phyloP scores from a whole-genome alignment of 2,888 invertebrate species.

The Tinea pellionella region DNA sequence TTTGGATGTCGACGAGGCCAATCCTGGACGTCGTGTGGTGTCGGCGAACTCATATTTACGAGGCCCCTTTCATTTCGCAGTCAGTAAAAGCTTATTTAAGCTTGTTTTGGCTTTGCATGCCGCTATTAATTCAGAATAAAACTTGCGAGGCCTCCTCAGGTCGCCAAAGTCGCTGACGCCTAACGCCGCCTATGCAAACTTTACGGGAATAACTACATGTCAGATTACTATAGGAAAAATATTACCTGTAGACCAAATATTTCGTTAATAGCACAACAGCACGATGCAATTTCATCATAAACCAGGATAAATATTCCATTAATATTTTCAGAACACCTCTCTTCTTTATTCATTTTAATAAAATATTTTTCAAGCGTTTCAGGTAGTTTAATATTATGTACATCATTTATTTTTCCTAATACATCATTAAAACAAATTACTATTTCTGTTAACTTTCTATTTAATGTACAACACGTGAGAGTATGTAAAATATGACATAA shows the following conservation, averaged over 20 bases:
- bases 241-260: constrained; percentile 5
- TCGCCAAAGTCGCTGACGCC: too few species aligned
- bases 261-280: neutral
- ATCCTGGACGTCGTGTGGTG: too few species aligned
- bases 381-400: neutral
- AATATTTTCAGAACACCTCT: neutral
- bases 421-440: neutral
- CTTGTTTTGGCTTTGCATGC: too few species aligned
- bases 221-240: too few species aligned
- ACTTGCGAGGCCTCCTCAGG: too few species aligned
- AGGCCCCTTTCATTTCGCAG: too few species aligned
- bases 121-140: too few species aligned
- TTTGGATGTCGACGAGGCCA: too few species aligned
- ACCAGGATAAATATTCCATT: neutral
- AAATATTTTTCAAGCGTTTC: neutral
- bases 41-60: too few species aligned
- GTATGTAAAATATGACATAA: neutral
- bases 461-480: neutral
- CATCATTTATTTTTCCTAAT: neutral
- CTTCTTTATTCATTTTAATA: neutral
- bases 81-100: too few species aligned
- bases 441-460: neutral
- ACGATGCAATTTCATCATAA: neutral
- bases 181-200: too few species aligned
- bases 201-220: too few species aligned